Conservation (phyloP, 2,888 invertebrate genomes). For the Yponomeuta cagnagella region DNA sequence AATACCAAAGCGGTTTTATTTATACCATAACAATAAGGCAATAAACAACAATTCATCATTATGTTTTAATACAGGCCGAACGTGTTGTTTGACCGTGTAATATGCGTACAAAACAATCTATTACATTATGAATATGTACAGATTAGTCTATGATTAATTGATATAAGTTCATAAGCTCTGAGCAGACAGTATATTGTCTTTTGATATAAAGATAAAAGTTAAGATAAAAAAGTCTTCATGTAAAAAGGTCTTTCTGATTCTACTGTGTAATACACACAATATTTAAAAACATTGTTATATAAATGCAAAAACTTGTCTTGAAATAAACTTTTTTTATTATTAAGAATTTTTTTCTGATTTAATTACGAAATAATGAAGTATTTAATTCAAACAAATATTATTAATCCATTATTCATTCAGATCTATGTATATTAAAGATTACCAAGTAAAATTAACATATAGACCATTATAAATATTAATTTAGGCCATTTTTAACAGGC, state of each 20-base stretch:
- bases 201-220: not conserved
- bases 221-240: not conserved
- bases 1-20: constrained; percentile 34
- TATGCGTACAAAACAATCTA: constrained; percentile 49
- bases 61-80: constrained; percentile 19
- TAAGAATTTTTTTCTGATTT: not conserved
- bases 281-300: not conserved
- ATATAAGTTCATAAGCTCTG: constrained; percentile 25
- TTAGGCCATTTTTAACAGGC: not conserved
- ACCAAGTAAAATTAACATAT: not conserved
- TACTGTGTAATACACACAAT: not conserved
- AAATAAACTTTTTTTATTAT: too few species aligned
- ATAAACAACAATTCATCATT: constrained; percentile 38
- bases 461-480: not conserved
- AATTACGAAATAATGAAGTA: not conserved
- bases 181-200: constrained; percentile 9
- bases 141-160: constrained; percentile 27
- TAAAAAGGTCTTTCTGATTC: not conserved
- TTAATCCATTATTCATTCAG: not conserved
- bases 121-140: constrained; percentile 38
- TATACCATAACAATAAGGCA: constrained; percentile 43
- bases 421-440: not conserved
- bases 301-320: not conserved
- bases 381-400: not conserved
- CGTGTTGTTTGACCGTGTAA: not conserved